Conservation (phyloP, 2,113 vertebrate species). For the Ursus arctos region DNA sequence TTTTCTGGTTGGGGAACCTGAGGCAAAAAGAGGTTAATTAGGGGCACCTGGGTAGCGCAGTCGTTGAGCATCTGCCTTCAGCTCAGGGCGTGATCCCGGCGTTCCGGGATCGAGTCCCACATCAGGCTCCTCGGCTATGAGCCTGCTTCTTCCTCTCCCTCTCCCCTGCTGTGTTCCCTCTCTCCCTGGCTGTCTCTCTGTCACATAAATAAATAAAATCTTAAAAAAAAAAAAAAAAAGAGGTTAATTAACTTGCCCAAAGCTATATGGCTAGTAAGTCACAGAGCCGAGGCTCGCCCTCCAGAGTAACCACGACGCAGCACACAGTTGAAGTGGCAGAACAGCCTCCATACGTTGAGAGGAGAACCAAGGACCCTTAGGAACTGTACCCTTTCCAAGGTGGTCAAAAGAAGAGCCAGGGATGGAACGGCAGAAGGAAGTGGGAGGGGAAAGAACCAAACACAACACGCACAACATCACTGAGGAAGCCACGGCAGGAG, state of each 20-base stretch:
- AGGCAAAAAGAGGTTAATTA: conserved; percentile 31
- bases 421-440: neutral
- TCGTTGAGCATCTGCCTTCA: too few relatives aligned
- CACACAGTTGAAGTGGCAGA: neutral
- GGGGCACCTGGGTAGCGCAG: too few relatives aligned
- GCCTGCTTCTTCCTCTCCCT: too few relatives aligned
- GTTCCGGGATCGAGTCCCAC: too few relatives aligned
- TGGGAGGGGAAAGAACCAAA: neutral
- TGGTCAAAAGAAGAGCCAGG: neutral
- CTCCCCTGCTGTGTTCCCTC: too few relatives aligned
- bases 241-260: conserved; percentile 21
- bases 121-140: too few relatives aligned
- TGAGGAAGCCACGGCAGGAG: neutral
- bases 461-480: neutral
- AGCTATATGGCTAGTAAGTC: neutral
- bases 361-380: neutral
- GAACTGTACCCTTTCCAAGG: conserved; percentile 21
- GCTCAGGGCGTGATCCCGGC: too few relatives aligned
- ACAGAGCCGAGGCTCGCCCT: neutral
- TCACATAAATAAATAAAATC: too few relatives aligned
- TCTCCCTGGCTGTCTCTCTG: too few relatives aligned
- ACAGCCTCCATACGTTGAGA: neutral
- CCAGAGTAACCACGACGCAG: neutral
- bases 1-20: neutral
- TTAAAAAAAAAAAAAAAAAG: too few relatives aligned